Conservation (phyloP, 1,140 invertebrate genomes). For the Aleiodes sp. region DNA sequence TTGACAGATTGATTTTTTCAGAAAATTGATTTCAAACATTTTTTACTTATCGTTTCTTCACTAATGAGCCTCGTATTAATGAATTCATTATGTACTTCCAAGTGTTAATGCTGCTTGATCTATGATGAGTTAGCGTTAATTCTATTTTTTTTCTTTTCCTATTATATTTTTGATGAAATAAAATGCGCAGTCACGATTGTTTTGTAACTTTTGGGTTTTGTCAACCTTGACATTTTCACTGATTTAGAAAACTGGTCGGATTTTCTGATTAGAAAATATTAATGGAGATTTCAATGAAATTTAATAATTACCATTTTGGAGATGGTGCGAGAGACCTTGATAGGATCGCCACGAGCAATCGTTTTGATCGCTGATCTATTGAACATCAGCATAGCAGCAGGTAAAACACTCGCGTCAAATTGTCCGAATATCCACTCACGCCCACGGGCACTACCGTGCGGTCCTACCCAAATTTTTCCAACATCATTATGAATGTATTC, state of each 20-base stretch:
- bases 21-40: too few relatives aligned
- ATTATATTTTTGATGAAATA: too few relatives aligned
- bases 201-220: too few relatives aligned
- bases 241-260: conserved; percentile 12
- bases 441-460: conserved; percentile 64
- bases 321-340: conserved; percentile 75
- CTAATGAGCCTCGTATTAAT: too few relatives aligned
- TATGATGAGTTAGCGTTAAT: neutral
- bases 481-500: conserved; percentile 74
- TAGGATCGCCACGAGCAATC: conserved; percentile 73
- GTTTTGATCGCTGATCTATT: conserved; percentile 62
- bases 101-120: too few relatives aligned
- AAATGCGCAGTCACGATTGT: too few relatives aligned
- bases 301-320: conserved; percentile 71
- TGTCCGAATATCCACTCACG: conserved; percentile 74
- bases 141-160: conserved; percentile 6
- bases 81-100: too few relatives aligned
- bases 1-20: too few relatives aligned
- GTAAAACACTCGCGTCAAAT: conserved; percentile 69
- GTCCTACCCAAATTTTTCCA: conserved; percentile 75
- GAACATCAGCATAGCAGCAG: conserved; percentile 66
- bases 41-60: too few relatives aligned
- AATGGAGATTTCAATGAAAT: neutral
- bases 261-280: neutral
- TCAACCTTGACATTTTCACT: too few relatives aligned